These are phyloP conservation scores for Shargacucullia verbasci DNA, from an alignment of 2,888 invertebrate species.

Conservation along the genomic window DNA sequence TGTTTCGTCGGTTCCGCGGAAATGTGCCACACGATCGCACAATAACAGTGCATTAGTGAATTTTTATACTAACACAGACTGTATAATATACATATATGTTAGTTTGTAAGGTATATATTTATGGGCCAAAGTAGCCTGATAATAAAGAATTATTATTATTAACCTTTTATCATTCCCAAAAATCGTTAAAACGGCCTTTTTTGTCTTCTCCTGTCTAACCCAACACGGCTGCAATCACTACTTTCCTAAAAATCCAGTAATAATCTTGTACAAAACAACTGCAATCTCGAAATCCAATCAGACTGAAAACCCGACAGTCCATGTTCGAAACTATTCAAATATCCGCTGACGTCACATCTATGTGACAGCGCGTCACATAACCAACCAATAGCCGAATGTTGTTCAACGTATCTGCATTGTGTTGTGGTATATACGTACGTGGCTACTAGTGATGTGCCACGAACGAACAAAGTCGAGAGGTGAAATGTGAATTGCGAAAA, in stretches of 20 bases:
- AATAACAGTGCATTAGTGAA: too few relatives aligned
- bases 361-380: conserved; percentile 40
- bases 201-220: too few relatives aligned
- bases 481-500: not conserved
- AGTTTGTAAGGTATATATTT: too few relatives aligned
- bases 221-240: too few relatives aligned
- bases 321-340: conserved; percentile 13
- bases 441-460: conserved; percentile 20
- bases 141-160: too few relatives aligned
- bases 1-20: too few relatives aligned
- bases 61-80: too few relatives aligned
- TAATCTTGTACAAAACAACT: not conserved
- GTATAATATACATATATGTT: too few relatives aligned
- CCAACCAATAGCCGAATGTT: conserved; percentile 35
- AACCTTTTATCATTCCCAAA: too few relatives aligned
- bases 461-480: not conserved
- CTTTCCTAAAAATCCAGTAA: not conserved
- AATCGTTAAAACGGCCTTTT: too few relatives aligned
- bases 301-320: conserved; percentile 3
- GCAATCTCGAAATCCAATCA: conserved; percentile 8
- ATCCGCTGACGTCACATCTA: conserved; percentile 9
- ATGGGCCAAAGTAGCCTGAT: too few relatives aligned
- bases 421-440: conserved; percentile 15
- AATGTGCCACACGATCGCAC: too few relatives aligned
- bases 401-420: conserved; percentile 38